Percentiles rank a stretch among this genome's conserved stretches.
Conservation (phyloP, 2,797 vertebrate genomes). For the Cyclopterus lumpus region DNA sequence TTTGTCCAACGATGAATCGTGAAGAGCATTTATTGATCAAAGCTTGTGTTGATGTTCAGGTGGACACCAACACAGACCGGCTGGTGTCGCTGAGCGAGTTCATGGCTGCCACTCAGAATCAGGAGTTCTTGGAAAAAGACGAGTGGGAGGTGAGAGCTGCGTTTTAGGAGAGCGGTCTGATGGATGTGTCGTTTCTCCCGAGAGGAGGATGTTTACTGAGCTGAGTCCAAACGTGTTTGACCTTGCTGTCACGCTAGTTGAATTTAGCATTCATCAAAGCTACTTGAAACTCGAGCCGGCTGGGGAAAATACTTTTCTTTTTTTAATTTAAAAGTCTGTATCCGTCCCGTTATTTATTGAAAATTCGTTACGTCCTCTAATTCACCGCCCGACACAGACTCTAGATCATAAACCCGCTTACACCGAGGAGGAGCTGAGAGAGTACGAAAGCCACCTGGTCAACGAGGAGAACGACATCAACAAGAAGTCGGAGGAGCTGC, state of each 20-base stretch:
- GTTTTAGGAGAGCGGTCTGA: neutral
- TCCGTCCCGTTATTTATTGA: too few species aligned
- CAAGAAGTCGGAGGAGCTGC: constrained; percentile 84
- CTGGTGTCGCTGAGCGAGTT: constrained; percentile 91
- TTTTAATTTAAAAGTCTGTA: too few species aligned
- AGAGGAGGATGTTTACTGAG: neutral
- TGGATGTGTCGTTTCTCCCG: neutral
- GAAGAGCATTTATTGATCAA: neutral
- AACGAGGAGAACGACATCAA: constrained; percentile 86
- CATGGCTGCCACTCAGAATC: constrained; percentile 87
- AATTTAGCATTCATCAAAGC: neutral
- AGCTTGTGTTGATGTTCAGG: constrained; percentile 75
- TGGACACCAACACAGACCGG: constrained; percentile 91
- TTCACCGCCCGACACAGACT: constrained; percentile 79
- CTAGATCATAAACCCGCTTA: constrained; percentile 88
- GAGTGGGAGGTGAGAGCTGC: constrained; percentile 91
- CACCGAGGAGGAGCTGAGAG: constrained; percentile 90
- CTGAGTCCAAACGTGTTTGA: neutral
- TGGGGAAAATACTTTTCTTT: too few species aligned
- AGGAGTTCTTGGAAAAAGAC: constrained; percentile 89
- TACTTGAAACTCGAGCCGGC: neutral
- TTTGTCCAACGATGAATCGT: neutral
- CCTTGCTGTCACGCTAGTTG: neutral
- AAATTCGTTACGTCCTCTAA: neutral
- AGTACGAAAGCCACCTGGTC: constrained; percentile 88